These are phyloP conservation scores for Furcifer pardalis DNA, from an alignment of 2,797 vertebrate genomes.

Conservation along the genomic window DNA sequence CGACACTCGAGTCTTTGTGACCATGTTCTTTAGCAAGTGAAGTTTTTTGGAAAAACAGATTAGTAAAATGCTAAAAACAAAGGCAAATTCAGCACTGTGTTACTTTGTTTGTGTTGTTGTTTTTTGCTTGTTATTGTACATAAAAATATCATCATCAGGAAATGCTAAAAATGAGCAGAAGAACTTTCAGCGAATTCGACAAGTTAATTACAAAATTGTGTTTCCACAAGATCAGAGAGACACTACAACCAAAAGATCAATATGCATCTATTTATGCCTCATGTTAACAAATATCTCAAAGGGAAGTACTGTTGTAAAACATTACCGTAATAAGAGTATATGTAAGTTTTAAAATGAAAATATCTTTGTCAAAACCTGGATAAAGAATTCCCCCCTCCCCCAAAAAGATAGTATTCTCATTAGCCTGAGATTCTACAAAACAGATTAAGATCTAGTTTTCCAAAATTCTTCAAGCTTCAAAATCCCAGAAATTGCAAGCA, in stretches of 20 bases:
- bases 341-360: neutral
- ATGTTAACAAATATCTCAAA: neutral
- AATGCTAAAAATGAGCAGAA: too few species aligned
- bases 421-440: neutral
- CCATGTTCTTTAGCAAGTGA: conserved; percentile 72
- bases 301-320: neutral
- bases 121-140: too few species aligned
- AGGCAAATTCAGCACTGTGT: neutral
- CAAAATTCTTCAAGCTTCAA: neutral
- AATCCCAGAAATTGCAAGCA: conserved; percentile 23
- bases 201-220: too few species aligned
- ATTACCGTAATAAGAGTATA: neutral
- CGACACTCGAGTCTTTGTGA: conserved; percentile 47
- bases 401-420: neutral
- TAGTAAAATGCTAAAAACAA: conserved; percentile 20
- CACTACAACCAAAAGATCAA: neutral
- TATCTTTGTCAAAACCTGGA: neutral
- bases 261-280: neutral
- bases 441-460: neutral
- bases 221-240: too few species aligned
- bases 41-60: conserved; percentile 8
- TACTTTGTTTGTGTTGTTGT: too few species aligned
- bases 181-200: too few species aligned
- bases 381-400: neutral
- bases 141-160: too few species aligned